Evolutionary conservation across 2,888 invertebrate species (phyloP), one percentile per base, ranked within the genome.

Genomic region (Drosophila infuscata): DNA sequence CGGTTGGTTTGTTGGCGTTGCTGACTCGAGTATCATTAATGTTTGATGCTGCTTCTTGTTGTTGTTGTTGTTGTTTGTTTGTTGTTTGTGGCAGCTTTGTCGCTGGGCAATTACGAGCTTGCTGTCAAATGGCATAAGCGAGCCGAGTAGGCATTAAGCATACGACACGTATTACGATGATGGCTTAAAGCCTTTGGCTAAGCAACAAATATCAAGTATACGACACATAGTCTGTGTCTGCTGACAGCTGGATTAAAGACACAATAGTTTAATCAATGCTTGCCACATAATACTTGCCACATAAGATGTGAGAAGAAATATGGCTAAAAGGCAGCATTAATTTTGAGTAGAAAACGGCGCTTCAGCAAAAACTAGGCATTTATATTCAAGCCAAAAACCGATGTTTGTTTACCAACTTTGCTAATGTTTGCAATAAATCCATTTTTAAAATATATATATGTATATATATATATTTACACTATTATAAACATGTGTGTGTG

Each of bases 11-110:
- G 54, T 25, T 25, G 54, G 48, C 54, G 54, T 65, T 43, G 64
- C 63, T 70, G 63, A 48, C 79, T 77, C 51, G 63, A 73, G 72
- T 41, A 51, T 64, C 79, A 81, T 76, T 73, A 81, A 70, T 81
- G 67, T 66, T 76, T 68, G 72, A 76, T 69, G 73, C 46, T 25
- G 0, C 20, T 20, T 8, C 2, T 68, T 66, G 60, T 35, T 64
- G 58, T 25, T 58, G 25, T 32, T 64, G 62, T 32, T 64, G 62
- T 53, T 62, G 59, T 52, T 12, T 46, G 57, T 46, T 43, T 43
- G 62, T 56, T 57, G 43, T 61, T 54, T 70, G 46, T 46, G 74
- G 38, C 63, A 66, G 67, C 49, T 49, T 67, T 67, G 73, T 36
- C 53, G 17, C 52, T 51, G 66, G 66, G 62, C 72, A 78, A 81